These are phyloP conservation scores for Psammodynastes pulverulentus DNA, from an alignment of 2,113 vertebrate species.

Conservation along the genomic window DNA sequence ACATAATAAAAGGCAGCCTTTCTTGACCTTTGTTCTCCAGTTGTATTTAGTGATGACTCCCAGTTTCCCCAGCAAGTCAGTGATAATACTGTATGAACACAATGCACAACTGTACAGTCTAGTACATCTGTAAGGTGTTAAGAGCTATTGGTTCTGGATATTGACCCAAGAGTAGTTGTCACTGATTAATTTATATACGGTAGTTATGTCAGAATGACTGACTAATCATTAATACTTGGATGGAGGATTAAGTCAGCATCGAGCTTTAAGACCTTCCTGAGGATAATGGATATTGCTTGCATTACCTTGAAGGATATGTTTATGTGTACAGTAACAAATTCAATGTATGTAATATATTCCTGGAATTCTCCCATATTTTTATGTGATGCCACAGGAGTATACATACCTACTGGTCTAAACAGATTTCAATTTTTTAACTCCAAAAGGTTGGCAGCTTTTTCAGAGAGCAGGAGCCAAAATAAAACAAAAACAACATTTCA, in stretches of 20 bases:
- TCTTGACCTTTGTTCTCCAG: neutral
- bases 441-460: neutral
- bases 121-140: neutral
- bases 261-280: neutral
- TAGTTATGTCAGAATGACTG: neutral
- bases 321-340: neutral
- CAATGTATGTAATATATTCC: neutral
- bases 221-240: neutral
- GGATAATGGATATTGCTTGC: neutral
- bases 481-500: neutral
- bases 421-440: neutral
- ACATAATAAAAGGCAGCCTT: neutral
- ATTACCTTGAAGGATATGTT: neutral
- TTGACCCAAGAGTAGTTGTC: neutral
- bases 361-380: constrained; percentile 18
- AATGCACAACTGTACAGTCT: neutral
- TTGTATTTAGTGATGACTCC: neutral
- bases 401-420: neutral
- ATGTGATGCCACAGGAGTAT: constrained; percentile 4
- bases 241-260: neutral
- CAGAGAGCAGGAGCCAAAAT: neutral
- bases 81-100: neutral
- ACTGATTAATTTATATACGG: neutral
- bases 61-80: neutral
- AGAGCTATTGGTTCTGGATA: neutral